phyloP scores from a whole-genome alignment of 2,113 vertebrate species.

The Xiphophorus couchianus region DNA sequence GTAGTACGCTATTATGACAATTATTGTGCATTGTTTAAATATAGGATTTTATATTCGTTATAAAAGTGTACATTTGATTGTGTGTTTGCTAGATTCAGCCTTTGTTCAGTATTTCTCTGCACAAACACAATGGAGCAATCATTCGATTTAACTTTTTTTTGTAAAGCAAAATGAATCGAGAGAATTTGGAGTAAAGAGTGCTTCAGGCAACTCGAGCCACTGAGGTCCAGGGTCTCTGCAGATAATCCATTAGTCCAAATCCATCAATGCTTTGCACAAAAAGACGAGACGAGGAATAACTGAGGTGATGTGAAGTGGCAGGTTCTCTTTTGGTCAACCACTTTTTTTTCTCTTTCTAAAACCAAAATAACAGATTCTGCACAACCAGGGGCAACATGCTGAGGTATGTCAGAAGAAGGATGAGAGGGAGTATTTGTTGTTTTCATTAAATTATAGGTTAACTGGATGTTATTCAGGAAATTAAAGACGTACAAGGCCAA shows the following conservation, averaged over 20 bases:
- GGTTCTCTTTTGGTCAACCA: slow-evolving; percentile 39
- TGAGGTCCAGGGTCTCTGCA: slow-evolving; percentile 47
- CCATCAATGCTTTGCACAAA: slow-evolving; percentile 48
- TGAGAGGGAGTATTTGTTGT: not conserved
- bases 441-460: slow-evolving; percentile 11
- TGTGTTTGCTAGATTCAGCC: not conserved
- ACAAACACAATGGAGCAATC: slow-evolving; percentile 21
- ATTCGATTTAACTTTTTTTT: slow-evolving; percentile 28
- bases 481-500: slow-evolving; percentile 10
- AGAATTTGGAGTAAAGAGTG: slow-evolving; percentile 31
- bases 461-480: slow-evolving; percentile 21
- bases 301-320: slow-evolving; percentile 53
- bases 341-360: slow-evolving; percentile 1
- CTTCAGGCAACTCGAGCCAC: slow-evolving; percentile 50
- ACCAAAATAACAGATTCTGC: not conserved
- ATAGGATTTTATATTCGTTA: not conserved
- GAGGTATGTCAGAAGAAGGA: not conserved
- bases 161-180: slow-evolving; percentile 23
- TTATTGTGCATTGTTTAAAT: not conserved
- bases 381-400: not conserved
- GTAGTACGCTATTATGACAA: slow-evolving; percentile 28
- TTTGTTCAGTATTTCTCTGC: slow-evolving; percentile 16
- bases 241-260: slow-evolving; percentile 60
- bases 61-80: slow-evolving; percentile 14
- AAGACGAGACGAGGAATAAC: slow-evolving; percentile 44